Evolutionary conservation across 2,797 vertebrate species (phyloP).

Genomic region (Enteromius mattozi): DNA sequence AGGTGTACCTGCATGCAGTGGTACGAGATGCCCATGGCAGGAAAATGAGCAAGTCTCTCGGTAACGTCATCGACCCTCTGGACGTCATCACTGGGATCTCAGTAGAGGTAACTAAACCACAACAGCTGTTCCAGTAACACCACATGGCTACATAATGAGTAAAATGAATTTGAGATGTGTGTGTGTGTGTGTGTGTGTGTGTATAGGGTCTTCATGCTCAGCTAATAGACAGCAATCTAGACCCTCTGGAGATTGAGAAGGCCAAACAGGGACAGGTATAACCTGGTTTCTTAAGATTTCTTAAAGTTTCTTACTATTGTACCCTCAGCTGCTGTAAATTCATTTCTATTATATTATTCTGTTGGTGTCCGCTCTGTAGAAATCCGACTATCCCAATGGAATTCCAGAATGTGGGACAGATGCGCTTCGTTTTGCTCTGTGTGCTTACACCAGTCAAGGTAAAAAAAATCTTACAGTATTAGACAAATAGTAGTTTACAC

Average conservation of each 20-base stretch:
- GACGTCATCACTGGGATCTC: slow-evolving; percentile 91
- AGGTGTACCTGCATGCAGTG: slow-evolving; percentile 94
- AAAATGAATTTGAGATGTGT: slow-evolving; percentile 5
- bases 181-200: slow-evolving; percentile 51
- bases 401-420: slow-evolving; percentile 88
- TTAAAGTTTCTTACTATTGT: not conserved
- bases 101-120: slow-evolving; percentile 78
- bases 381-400: slow-evolving; percentile 83
- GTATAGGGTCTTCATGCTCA: slow-evolving; percentile 85
- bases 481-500: not conserved
- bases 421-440: slow-evolving; percentile 84
- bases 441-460: slow-evolving; percentile 87
- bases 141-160: slow-evolving; percentile 43
- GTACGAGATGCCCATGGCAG: slow-evolving; percentile 91
- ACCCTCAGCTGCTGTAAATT: not conserved
- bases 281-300: not conserved
- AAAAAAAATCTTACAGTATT: slow-evolving; percentile 35
- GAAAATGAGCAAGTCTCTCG: slow-evolving; percentile 96
- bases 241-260: slow-evolving; percentile 86
- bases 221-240: slow-evolving; percentile 87
- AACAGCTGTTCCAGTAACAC: slow-evolving; percentile 27
- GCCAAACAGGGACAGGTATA: slow-evolving; percentile 87
- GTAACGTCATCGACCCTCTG: slow-evolving; percentile 92
- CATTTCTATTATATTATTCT: not conserved
- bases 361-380: slow-evolving; percentile 64